Base-by-base conservation (phyloP, 2,888 invertebrate genomes). In the Aleiodes alternator region DNA sequence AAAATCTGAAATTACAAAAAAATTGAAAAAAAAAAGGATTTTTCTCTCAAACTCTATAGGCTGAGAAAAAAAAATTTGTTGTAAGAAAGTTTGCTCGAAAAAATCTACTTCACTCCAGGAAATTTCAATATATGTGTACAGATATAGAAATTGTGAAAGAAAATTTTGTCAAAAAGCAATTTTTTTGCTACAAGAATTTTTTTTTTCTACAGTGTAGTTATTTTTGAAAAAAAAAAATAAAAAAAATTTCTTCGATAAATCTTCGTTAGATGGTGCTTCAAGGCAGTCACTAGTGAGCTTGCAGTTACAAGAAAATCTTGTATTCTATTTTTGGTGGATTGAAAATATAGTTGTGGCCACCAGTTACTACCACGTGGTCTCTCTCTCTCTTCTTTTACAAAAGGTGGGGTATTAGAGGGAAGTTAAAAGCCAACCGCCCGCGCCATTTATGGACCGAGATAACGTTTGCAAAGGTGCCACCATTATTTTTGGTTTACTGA, bases 371-470 rank as follows among this genome's bases (percentile, higher is more conserved):
- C 73, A 64, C 69, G 72, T 69, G 70, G 73, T 50, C 48, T 23
- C 23, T 23, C 23, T 23, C 23, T 23, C 23, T 23, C 23, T 34
- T 64, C 14, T 68, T 59, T 59, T 51, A 56, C 68, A 76, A 72
- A 23, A 76, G 77, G 79, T 78, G 80, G 80, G 80, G 79, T 72
- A 43, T 71, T 74, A 74, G 73, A 74, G 68, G 55, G 61, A 71
- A 56, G 71, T 82, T 82, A 84, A 23, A 83, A 85, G 86, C 87
- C 87, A 87, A 85, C 64, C 88, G 86, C 84, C 86, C 89, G 88
- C 87, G 85, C 89, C 89, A 88, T 89, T 88, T 89, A 89, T 89
- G 88, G 89, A 71, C 81, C 86, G 87, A 84, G 80, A 82, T 80
- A 80, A 77, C 72, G 78, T 68, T 31, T 72, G 48, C 73, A 64